These are phyloP conservation scores for Esperia sulphurella DNA, from an alignment of 2,888 invertebrate genomes.

Conservation along the genomic window DNA sequence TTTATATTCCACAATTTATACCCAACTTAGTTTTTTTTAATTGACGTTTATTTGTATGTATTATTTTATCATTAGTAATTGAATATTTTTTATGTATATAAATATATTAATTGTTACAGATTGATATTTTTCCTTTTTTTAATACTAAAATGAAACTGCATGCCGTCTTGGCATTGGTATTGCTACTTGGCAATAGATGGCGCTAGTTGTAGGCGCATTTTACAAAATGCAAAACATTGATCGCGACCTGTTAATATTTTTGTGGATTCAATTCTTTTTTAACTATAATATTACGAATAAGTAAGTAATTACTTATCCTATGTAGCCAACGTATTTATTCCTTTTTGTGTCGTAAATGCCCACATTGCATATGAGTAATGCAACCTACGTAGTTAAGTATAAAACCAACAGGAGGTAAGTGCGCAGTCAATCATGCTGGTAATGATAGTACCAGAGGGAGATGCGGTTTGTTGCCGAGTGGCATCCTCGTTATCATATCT, in stretches of 20 bases:
- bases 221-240: not conserved
- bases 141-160: not conserved
- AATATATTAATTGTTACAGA: not conserved
- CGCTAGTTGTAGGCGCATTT: slow-evolving; percentile 17
- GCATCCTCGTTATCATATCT: slow-evolving; percentile 72
- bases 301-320: no score
- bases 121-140: not conserved
- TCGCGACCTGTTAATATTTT: no score
- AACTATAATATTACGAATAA: no score
- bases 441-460: slow-evolving; percentile 66
- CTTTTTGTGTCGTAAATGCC: no score
- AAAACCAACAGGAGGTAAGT: slow-evolving; percentile 60
- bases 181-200: slow-evolving; percentile 33
- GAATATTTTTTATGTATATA: slow-evolving; percentile 24
- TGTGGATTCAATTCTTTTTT: no score
- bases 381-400: slow-evolving; percentile 22
- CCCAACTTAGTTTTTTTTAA: slow-evolving; percentile 21
- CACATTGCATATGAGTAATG: not conserved
- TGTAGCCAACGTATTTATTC: no score
- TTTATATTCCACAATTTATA: slow-evolving; percentile 25
- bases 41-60: slow-evolving; percentile 21
- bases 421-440: slow-evolving; percentile 67
- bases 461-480: slow-evolving; percentile 62
- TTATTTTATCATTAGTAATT: slow-evolving; percentile 18
- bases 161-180: slow-evolving; percentile 14